phyloP scores from a whole-genome alignment of 2,888 invertebrate species.

The Podotricha telesiphe region DNA sequence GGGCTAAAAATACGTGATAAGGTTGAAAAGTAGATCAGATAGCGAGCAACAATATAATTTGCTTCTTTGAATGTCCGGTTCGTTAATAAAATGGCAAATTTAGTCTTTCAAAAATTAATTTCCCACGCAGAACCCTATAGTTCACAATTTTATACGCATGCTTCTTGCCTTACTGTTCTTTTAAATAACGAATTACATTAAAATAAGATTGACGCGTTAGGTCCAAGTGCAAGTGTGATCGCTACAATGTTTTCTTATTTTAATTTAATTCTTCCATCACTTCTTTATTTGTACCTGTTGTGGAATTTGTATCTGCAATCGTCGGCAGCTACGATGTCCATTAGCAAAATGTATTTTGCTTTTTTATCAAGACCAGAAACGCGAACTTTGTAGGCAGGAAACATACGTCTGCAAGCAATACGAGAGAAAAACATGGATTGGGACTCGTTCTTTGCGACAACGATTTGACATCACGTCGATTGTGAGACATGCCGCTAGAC shows the following conservation, averaged over 20 bases:
- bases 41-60: conserved; percentile 39
- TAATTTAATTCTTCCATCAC: conserved; percentile 75
- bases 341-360: conserved; percentile 98
- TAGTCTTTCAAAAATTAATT: conserved; percentile 29
- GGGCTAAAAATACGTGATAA: conserved; percentile 43
- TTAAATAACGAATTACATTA: conserved; percentile 74
- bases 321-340: conserved; percentile 98
- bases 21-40: conserved; percentile 42
- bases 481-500: conserved; percentile 76
- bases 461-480: conserved; percentile 81
- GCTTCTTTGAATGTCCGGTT: conserved; percentile 42
- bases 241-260: conserved; percentile 68
- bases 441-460: conserved; percentile 78
- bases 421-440: conserved; percentile 82
- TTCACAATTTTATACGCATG: conserved; percentile 83
- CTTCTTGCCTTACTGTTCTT: conserved; percentile 85
- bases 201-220: conserved; percentile 71
- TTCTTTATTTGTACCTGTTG: conserved; percentile 89
- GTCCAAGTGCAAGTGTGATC: conserved; percentile 52
- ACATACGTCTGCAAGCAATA: conserved; percentile 95
- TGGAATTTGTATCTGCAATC: conserved; percentile 98
- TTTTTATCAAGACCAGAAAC: conserved; percentile 98
- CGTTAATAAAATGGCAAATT: conserved; percentile 36
- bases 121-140: conserved; percentile 70
- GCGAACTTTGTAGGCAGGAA: conserved; percentile 98